Base-by-base conservation (phyloP, 2,888 invertebrate genomes). In the Orthosia gothica region DNA sequence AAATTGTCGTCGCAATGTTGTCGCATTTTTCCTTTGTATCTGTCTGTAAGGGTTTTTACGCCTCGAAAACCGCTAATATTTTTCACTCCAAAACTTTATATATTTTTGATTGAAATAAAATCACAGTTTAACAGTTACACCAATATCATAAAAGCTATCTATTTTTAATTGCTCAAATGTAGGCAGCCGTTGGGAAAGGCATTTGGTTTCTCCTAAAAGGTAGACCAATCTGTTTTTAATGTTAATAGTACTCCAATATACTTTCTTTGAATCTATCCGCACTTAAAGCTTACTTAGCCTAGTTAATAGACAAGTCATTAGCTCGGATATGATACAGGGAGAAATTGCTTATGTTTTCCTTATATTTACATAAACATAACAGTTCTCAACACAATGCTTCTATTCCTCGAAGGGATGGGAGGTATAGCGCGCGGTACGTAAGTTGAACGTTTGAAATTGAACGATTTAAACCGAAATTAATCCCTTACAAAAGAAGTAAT, bases 231-330 rank as follows among this genome's bases (percentile, higher is more conserved):
- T 49, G 20, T 57, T 75, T 78, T 74, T 66, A 81, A 76, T 63
- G 45, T 50, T 54, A 74, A 68, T 32, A 64, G 23, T 23, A 52
- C 13, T 50, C 52, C 54, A 54, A 69, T 65, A 26, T 16, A 81
- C 74, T 82, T 82, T 74, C 78, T 73, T 74, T 63, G n/a, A 26
- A 78, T 81, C 55, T 67, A 57, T 70, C 26, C 5, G 40, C 58
- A 81, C 59, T 82, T 81, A 70, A 78, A 82, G 47, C 20, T 70
- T 9, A 78, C 73, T 81, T 82, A 69, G 32, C 74, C 69, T 73
- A 69, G 70, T 81, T 70, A 63, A 50, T 54, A 67, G 50, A 47
- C n/a, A 76, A 13, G 54, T 26, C 63, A 67, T 76, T 76, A 81
- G 47, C 47, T 55, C 63, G n/a, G 20, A 26, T 7, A 81, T 55